Evolutionary conservation across 2,113 vertebrate species (phyloP).

Genomic region (Apteryx owenii): DNA sequence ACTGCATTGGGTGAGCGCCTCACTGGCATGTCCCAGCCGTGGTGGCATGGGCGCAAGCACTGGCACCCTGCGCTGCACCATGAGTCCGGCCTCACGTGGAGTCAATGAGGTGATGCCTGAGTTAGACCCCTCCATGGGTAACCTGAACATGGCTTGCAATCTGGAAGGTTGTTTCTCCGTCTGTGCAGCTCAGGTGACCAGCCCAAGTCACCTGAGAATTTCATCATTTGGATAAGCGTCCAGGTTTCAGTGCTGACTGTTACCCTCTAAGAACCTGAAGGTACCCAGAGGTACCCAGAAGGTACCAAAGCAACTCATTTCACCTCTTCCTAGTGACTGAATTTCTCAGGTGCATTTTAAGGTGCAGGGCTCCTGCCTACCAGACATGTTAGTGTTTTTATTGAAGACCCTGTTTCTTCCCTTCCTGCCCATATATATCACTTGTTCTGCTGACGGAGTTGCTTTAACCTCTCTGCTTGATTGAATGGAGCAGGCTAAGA

Average conservation of each 20-base stretch:
- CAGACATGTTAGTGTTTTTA: not conserved
- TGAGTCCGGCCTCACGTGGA: fast-evolving
- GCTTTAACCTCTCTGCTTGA: not conserved
- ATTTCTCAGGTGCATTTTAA: not conserved
- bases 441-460: not conserved
- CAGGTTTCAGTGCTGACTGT: not conserved
- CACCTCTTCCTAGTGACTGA: not conserved
- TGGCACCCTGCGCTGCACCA: not conserved
- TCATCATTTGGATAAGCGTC: not conserved
- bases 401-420: not conserved
- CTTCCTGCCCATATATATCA: not conserved
- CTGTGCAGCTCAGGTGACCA: not conserved
- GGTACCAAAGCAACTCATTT: not conserved
- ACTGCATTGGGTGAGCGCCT: not conserved
- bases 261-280: not conserved
- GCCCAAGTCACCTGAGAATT: not conserved
- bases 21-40: fast-evolving
- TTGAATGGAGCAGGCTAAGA: not conserved
- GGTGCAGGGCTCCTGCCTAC: not conserved
- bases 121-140: not conserved
- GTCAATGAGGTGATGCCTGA: fast-evolving
- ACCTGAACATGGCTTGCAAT: not conserved
- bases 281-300: not conserved
- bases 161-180: not conserved
- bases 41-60: not conserved